Evolutionary conservation across 2,113 vertebrate genomes (phyloP), one percentile per base, ranked within the genome.

Genomic region (Typhlomys cinereus): DNA sequence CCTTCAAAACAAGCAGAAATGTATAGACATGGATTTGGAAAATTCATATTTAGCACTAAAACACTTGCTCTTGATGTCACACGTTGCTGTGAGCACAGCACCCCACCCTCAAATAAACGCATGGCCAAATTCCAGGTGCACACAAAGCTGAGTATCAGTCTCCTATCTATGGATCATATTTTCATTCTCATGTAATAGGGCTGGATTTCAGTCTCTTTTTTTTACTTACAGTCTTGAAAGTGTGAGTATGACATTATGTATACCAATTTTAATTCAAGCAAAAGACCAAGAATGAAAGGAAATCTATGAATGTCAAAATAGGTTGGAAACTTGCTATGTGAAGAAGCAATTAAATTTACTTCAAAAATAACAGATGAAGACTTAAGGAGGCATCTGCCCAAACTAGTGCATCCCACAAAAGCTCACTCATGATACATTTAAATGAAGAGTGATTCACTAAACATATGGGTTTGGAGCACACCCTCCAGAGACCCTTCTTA

Each of bases 341-440:
- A 92, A 96, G 66, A 79, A 81, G 82, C 74, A 94, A 93, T 96
- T 95, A 80, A 57, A 90, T 87, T 92, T 93, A 89, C 67, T 95
- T 87, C 74, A 93, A 91, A 92, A 87, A 79, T 91, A 94, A 90
- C 71, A 92, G 70, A 88, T 76, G 90, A 85, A 95, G 88, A 76
- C 69, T 89, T 93, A 86, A 94, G 84, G 59, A 94, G 86, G 93
- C 84, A 94, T 92, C 54, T 93, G 64, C 70, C 67, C 69, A 87
- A 74, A 73, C 91, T 84, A 89, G 80, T 67, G 67, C 78, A 27
- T 88, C 89, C 44, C 46, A 66, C 12, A 15, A 93, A 73, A 46
- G 10, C 54, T 87, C 75, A n/a, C n/a, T n/a, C 21, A 54, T 61
- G 50, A 78, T 57, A 88, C 92, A 67, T 50, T 90, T 86, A 86